These are phyloP conservation scores for Ligdia adustata DNA, from an alignment of 2,888 invertebrate genomes.

Conservation along the genomic window DNA sequence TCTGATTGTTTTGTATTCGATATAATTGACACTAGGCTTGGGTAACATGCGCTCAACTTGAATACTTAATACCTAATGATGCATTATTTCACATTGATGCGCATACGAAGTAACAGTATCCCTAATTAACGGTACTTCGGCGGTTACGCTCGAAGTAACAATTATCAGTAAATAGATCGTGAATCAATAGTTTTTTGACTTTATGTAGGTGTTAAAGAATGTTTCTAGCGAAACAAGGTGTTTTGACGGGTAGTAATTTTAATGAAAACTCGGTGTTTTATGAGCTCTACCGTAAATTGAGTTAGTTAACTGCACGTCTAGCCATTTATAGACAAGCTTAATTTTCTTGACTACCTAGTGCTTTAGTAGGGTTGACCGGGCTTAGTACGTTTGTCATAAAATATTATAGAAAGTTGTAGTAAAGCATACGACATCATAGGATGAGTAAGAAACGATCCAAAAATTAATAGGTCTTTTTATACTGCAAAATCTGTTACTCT, in stretches of 20 bases:
- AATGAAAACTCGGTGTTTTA: slow-evolving; percentile 13
- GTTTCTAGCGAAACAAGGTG: neutral
- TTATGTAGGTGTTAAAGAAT: neutral
- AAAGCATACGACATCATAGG: no score
- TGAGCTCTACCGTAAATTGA: slow-evolving; percentile 21
- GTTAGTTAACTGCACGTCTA: slow-evolving; percentile 21
- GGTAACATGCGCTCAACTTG: neutral
- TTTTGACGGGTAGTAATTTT: neutral
- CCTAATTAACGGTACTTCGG: neutral
- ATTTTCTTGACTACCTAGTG: slow-evolving; percentile 12
- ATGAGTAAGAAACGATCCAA: no score
- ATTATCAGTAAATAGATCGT: slow-evolving; percentile 4
- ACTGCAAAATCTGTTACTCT: no score
- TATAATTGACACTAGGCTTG: neutral
- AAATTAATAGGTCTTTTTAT: no score
- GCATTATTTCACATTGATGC: neutral
- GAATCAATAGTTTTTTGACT: neutral
- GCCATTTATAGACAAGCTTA: slow-evolving; percentile 26
- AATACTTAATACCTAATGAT: no score
- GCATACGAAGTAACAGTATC: neutral
- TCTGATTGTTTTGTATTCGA: slow-evolving; percentile 14
- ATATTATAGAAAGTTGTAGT: no score
- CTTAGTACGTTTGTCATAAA: no score
- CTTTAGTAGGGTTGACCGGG: slow-evolving; percentile 18
- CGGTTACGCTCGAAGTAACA: slow-evolving; percentile 2